Evolutionary conservation across 2,113 vertebrate genomes (phyloP), one percentile per base, ranked within the genome.

Genomic region (Spilogale gracilis): DNA sequence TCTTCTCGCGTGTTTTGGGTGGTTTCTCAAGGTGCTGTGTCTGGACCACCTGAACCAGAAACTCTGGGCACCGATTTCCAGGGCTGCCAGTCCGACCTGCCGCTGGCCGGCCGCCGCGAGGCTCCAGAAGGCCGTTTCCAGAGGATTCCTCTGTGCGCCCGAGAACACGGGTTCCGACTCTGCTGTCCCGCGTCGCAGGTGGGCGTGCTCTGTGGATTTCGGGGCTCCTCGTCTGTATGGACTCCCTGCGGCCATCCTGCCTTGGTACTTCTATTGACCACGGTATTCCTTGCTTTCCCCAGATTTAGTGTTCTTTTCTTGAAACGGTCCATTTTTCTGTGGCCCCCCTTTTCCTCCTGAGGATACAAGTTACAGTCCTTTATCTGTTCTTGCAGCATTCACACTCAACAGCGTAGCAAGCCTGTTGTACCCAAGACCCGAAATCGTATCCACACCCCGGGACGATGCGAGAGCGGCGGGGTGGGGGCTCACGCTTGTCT

Each of bases 101-200:
- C 10, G 0, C 25, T 3, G 0, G 23, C 0, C 3, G 4, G 14
- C 16, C 3, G 14, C 0, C 60, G 5, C 0, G 8, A 4, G 20
- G 32, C 30, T 18, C 83, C 1, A n/a, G 12, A 30, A 8, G 25
- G 17, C 43, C 18, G 0, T 11, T 32, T 5, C 5, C 17, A 2
- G 73, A 48, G 1, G 27, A 14, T 6, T 16, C 60, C 83, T 52
- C 54, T 2, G 1, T n/a, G 80, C n/a, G 3, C 21, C 11, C 1
- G n/a, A 16, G 50, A 56, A 14, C 14, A 11, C 0, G 32, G 56
- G 1, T 7, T 25, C 6, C 0, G 8, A 32, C 10, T 0, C 48
- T 2, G 12, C 17, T 4, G 81, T 1, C 30, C 8, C 14, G 0
- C 17, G 5, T 12, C 23, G 6, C 80, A 3, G 43, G 43, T 25